phyloP scores from a whole-genome alignment of 1,140 invertebrate genomes.

The Coenobita brevimanus region DNA sequence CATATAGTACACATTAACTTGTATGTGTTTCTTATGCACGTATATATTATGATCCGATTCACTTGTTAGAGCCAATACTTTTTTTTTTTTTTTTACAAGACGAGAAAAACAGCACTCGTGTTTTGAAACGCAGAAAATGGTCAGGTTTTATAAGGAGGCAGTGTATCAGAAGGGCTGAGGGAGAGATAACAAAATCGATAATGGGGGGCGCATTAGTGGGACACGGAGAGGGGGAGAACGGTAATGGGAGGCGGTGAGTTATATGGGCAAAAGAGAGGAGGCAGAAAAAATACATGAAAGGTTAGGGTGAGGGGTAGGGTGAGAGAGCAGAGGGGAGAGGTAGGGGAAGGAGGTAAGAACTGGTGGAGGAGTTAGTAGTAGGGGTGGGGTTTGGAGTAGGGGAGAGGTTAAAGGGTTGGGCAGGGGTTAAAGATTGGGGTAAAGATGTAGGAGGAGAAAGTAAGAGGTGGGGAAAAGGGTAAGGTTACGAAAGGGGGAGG shows the following conservation, averaged over 20 bases:
- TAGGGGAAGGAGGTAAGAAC: too few relatives aligned
- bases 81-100: too few relatives aligned
- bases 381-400: too few relatives aligned
- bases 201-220: constrained; percentile 42
- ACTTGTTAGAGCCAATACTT: too few relatives aligned
- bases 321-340: too few relatives aligned
- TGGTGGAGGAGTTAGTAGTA: too few relatives aligned
- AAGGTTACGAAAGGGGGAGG: not conserved
- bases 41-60: too few relatives aligned
- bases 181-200: constrained; percentile 53
- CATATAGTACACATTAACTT: too few relatives aligned
- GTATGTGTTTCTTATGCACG: too few relatives aligned
- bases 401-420: too few relatives aligned
- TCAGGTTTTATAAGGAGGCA: constrained; percentile 2
- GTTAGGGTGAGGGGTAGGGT: too few relatives aligned
- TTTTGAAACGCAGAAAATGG: not conserved
- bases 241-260: constrained; percentile 34
- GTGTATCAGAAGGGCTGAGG: constrained; percentile 32
- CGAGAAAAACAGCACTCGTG: not conserved
- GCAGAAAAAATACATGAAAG: not conserved
- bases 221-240: constrained; percentile 1
- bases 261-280: not conserved
- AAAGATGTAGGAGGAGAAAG: not conserved
- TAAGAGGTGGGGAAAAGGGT: not conserved
- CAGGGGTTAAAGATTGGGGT: too few relatives aligned